Evolutionary conservation across 2,888 invertebrate genomes (phyloP), one percentile per base, ranked within the genome.

Genomic region (Tetheella fluctuosa): DNA sequence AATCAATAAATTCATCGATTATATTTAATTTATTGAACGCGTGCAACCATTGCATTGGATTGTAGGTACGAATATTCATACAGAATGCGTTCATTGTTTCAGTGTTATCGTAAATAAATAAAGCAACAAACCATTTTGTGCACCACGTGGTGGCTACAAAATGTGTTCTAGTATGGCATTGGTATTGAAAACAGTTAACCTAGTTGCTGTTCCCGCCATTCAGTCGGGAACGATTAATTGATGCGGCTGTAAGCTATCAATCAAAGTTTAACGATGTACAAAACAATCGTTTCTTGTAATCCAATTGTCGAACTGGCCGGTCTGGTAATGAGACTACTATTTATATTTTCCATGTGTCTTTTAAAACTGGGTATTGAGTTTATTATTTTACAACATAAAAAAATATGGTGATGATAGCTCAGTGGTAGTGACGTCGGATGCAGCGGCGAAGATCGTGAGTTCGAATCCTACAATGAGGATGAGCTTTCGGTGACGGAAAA

Each of bases 241-340:
- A 90, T 86, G 90, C 78, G 84, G 86, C 83, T 76, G 81, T 89
- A 88, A 88, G 87, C 88, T 83, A 89, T 91, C 90, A 89, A 91
- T 91, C 91, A 91, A 83, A 83, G 84, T 87, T 91, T 91, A 85
- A 91, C 89, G 86, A 82, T 76, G 78, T 73, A 80, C 83, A 84
- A 84, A 89, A 90, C 89, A 89, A 85, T 84, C 79, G 85, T 80
- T 83, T 76, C 80, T 80, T 81, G 84, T 85, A 80, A 84, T 83
- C 84, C 80, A 80, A 89, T 90, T 88, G 87, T 90, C 85, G 88
- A 71, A 77, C 73, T 70, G 62, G 67, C 69, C 73, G 74, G 76
- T 73, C 81, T 77, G 80, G 79, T 78, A 81, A 77, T 77, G 75
- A 70, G 54, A 60, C 42, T 59, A 59, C 74, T 80, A 79, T 81